Evolutionary conservation across 1,140 invertebrate genomes (phyloP), one percentile per base, ranked within the genome.

Genomic region (Ceratina japonica): DNA sequence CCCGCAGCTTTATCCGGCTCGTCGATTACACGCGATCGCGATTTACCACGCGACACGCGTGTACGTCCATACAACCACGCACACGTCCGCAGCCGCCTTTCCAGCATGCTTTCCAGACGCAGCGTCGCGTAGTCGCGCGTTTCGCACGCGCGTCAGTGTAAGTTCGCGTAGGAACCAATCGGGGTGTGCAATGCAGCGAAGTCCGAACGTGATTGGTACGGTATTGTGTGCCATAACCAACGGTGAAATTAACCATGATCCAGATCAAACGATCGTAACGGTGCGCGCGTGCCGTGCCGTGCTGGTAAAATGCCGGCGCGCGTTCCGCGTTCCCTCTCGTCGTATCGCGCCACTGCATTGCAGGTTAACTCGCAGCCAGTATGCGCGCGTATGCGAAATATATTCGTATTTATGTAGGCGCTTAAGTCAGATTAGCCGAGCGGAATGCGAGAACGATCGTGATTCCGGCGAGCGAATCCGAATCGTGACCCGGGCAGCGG

Each of bases 191-290:
- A 37, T 79, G 79, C 79, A 56, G 63, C 84, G 62, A 31, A 72
- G 75, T 81, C 74, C 77, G 63, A 27, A 59, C 52, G 49, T 70
- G 70, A 84, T 79, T 74, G 82, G 71, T 85, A 77, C 79, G 80
- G 63, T 62, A 86, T 86, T 85, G 83, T 85, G 72, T 80, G 68
- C 72, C 76, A 82, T 70, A 78, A 85, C 80, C 76, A 61, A 70
- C 68, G 80, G 69, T 74, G 80, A 86, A 86, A 86, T 86, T 86
- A 85, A 82, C 84, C 83, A 75, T 82, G 80, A 80, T 85, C 84
- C 72, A 66, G 64, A 84, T 85, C 79, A 84, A 84, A 84, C 75
- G 83, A 70, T 80, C 56, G 54, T 70, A 84, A 80, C 82, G 63
- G 76, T 65, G 79, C 54, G 52, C 78, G 78, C 83, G 68, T 79